A percentile compares a stretch with the other conserved stretches of the same genome.
These are phyloP conservation scores for Heliopora coerulea DNA, from an alignment of 92 coral and sea anemone species.

Conservation along the genomic window DNA sequence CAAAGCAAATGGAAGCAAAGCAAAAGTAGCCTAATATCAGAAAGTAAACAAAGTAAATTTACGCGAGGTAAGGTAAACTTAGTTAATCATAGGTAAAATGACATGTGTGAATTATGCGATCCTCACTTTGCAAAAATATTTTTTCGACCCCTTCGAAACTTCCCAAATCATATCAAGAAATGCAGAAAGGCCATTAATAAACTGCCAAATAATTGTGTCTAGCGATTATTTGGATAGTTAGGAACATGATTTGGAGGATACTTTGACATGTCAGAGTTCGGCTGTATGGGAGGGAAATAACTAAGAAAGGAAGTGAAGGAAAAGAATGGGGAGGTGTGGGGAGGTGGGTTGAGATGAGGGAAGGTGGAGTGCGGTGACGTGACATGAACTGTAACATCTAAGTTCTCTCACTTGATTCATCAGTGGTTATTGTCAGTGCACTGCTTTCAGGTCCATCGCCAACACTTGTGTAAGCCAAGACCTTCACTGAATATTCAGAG, in stretches of 20 bases:
- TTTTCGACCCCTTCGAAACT: no score
- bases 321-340: neutral
- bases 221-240: no score
- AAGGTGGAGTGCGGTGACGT: neutral
- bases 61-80: neutral
- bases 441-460: slow-evolving; percentile 58
- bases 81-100: no score
- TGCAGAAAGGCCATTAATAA: no score
- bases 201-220: no score
- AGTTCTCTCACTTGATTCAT: slow-evolving; percentile 23
- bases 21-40: neutral
- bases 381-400: neutral
- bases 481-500: slow-evolving; percentile 42
- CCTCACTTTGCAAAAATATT: no score
- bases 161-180: no score
- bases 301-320: neutral
- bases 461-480: slow-evolving; percentile 61
- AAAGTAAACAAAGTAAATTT: neutral
- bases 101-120: no score
- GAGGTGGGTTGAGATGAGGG: neutral
- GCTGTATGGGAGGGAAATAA: no score
- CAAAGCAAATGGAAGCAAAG: neutral
- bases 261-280: no score
- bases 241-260: no score
- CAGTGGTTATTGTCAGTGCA: neutral